Percentiles rank a stretch among this genome's conserved stretches.
phyloP scores from a whole-genome alignment of 2,113 vertebrate species.

The Elephas maximus region DNA sequence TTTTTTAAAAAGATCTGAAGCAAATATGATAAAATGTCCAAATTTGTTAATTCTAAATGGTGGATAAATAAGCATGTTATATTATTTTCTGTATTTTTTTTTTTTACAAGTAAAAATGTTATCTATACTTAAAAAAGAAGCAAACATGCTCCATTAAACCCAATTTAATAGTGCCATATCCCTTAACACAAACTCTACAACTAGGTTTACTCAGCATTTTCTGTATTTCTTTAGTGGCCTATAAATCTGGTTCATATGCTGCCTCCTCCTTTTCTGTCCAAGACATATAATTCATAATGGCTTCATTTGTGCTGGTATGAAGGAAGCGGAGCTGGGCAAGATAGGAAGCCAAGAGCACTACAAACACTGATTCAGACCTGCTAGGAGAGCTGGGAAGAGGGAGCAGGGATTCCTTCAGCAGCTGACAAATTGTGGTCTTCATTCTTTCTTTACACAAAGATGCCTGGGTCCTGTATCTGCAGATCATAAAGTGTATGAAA shows the following conservation, averaged over 20 bases:
- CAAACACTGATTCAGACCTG: not conserved
- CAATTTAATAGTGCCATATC: not conserved
- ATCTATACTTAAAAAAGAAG: not conserved
- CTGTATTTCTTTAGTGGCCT: not conserved
- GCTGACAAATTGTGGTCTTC: not conserved
- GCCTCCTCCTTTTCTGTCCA: not conserved
- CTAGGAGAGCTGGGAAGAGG: not conserved
- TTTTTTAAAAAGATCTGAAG: slow-evolving; percentile 11
- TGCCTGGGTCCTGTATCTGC: not conserved
- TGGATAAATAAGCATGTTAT: not conserved
- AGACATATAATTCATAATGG: slow-evolving; percentile 16
- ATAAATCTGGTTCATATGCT: not conserved
- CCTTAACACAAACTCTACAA: not conserved
- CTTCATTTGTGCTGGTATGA: not conserved
- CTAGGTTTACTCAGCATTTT: not conserved
- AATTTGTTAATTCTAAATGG: not conserved
- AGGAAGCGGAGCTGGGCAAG: not conserved
- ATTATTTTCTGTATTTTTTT: slow-evolving; percentile 1
- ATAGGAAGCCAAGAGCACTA: not conserved
- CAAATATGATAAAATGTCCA: slow-evolving; percentile 2
- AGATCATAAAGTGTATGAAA: not conserved
- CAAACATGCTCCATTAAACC: not conserved
- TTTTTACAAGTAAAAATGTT: slow-evolving; percentile 21
- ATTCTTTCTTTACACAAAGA: not conserved
- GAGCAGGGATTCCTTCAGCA: not conserved